Evolutionary conservation across 2,113 vertebrate species (phyloP), one percentile per base, ranked within the genome.

Genomic region (Chamaea fasciata): DNA sequence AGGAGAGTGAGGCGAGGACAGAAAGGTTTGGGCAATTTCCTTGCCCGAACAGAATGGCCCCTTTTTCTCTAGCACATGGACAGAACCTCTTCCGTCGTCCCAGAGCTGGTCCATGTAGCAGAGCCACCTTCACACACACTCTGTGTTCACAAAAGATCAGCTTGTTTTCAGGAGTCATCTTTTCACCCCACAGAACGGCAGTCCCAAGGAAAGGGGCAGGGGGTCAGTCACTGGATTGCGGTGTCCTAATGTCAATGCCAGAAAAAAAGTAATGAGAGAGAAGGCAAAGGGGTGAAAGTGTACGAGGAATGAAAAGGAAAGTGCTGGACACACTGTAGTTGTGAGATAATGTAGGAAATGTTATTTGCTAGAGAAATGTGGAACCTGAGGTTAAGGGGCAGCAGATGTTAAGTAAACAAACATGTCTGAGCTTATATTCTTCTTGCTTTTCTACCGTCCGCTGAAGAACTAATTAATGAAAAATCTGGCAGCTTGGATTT

Each of bases 341-440:
- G 30, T 64, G 39, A 63, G 70, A 60, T 70, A 86, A 80, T 56
- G 39, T 52, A 74, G 55, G 46, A 77, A 70, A 65, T 81, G 37
- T 62, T 93, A 52, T 41, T 80, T 88, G 10, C 9, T 35, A 67
- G 49, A 83, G 69, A 83, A 90, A 41, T n/a, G 47, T 33, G 35
- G 75, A 74, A 77, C 59, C 22, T 64, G 85, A 83, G 79, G 64
- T 79, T 88, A 83, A 74, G 73, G 64, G 60, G 33, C 83, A 70
- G 79, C 94, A 92, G 92, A 90, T 90, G 75, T 83, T 86, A 94
- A 83, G 76, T 83, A 93, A 94, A 77, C 68, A 94, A 93, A 81
- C 31, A 60, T 60, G 52, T 94, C 9, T 85, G 64, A 90, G 52
- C 27, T 83, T 67, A 26, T 64, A 71, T 59, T 94, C 65, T 74